Evolutionary conservation across 2,113 vertebrate species (phyloP).

Genomic region (Melospiza melodia): DNA sequence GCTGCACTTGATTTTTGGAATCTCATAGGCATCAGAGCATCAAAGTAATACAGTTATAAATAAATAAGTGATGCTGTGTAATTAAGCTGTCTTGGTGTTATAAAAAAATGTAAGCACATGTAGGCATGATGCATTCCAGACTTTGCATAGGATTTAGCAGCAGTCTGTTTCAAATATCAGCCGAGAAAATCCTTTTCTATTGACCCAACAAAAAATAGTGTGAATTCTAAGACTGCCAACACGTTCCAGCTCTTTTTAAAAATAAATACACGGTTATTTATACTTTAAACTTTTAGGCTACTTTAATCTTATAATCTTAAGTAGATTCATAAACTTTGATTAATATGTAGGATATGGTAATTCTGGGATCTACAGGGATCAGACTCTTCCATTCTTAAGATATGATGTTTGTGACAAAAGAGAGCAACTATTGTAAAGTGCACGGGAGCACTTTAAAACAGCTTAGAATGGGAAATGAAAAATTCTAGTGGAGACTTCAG

Average conservation of each 20-base stretch:
- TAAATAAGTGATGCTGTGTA: conserved; percentile 4
- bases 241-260: background rate
- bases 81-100: conserved; percentile 3
- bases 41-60: background rate
- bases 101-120: conserved; percentile 11
- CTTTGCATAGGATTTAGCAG: conserved; percentile 35
- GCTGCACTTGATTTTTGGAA: background rate
- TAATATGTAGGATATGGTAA: background rate
- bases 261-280: background rate
- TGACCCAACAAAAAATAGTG: conserved; percentile 50
- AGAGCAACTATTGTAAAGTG: background rate
- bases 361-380: background rate
- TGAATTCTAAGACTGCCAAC: conserved; percentile 36
- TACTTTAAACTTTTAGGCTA: background rate
- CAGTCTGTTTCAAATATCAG: conserved; percentile 38
- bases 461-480: conserved; percentile 19
- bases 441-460: background rate
- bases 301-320: background rate
- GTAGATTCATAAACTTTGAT: background rate
- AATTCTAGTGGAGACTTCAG: conserved; percentile 42
- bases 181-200: conserved; percentile 29
- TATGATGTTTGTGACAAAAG: background rate
- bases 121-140: conserved; percentile 26
- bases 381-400: background rate
- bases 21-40: background rate